Percentiles rank a stretch among this genome's conserved stretches.
These are phyloP conservation scores for Acrocyrtus sp. DNA, from an alignment of 2,888 invertebrate genomes.

Conservation along the genomic window DNA sequence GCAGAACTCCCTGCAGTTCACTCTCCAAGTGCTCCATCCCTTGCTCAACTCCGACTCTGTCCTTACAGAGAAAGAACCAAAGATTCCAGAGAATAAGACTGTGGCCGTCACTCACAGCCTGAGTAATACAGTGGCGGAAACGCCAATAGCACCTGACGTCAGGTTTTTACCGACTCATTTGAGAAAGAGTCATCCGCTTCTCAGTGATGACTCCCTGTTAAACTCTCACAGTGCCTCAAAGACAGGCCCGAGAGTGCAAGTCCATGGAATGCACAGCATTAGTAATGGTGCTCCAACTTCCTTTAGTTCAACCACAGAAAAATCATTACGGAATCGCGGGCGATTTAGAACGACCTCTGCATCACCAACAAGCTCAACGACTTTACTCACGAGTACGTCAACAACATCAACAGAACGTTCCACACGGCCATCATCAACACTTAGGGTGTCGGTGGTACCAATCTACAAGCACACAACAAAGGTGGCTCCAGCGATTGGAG, in stretches of 20 bases:
- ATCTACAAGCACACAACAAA: background rate
- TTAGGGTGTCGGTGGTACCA: background rate
- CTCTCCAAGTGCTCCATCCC: slow-evolving; percentile 48
- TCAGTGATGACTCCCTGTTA: slow-evolving; percentile 46
- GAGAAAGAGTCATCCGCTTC: slow-evolving; percentile 51
- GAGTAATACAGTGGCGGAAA: slow-evolving; percentile 35
- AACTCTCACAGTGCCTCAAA: slow-evolving; percentile 12
- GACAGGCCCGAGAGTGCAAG: slow-evolving; percentile 34
- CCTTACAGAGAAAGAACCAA: slow-evolving; percentile 33
- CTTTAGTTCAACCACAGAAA: background rate
- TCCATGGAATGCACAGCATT: slow-evolving; percentile 16
- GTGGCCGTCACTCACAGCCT: slow-evolving; percentile 42
- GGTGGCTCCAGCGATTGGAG: too few relatives aligned
- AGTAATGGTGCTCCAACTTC: background rate
- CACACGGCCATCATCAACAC: background rate
- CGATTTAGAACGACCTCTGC: background rate
- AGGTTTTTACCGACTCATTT: slow-evolving; percentile 46
- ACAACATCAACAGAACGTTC: slow-evolving; percentile 6
- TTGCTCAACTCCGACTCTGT: slow-evolving; percentile 52
- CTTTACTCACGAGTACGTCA: slow-evolving; percentile 1
- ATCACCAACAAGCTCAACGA: slow-evolving; percentile 7
- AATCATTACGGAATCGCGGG: background rate
- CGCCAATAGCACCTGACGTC: slow-evolving; percentile 51
- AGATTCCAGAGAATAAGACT: slow-evolving; percentile 56
- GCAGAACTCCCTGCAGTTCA: slow-evolving; percentile 50